These are phyloP conservation scores for Agelaius tricolor DNA, from an alignment of 2,113 vertebrate genomes.

Conservation along the genomic window DNA sequence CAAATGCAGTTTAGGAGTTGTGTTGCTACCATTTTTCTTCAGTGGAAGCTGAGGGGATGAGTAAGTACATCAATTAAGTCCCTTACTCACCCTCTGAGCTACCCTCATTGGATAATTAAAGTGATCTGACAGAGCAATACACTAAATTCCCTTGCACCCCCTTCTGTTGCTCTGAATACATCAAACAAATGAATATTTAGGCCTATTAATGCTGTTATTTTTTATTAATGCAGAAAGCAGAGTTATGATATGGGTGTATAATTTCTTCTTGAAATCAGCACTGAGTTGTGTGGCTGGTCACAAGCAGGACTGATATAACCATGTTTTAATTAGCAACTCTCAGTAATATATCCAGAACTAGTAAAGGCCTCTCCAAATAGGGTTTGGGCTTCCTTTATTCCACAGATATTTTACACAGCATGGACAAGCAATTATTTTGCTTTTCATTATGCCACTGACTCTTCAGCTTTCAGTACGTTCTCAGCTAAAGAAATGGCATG, in stretches of 20 bases:
- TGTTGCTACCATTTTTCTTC: slow-evolving; percentile 28
- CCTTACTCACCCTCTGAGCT: slow-evolving; percentile 36
- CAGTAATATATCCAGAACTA: background rate
- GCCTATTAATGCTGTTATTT: slow-evolving; percentile 36
- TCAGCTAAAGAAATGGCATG: background rate
- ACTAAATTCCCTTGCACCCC: slow-evolving; percentile 23
- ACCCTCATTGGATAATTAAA: slow-evolving; percentile 56
- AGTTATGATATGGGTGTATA: background rate
- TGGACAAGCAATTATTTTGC: background rate
- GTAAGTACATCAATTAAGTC: slow-evolving; percentile 45
- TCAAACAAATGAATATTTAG: slow-evolving; percentile 36
- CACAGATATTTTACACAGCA: background rate
- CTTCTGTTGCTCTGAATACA: slow-evolving; percentile 24
- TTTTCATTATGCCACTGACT: background rate
- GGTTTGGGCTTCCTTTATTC: background rate
- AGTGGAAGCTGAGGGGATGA: slow-evolving; percentile 8
- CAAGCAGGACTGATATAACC: background rate
- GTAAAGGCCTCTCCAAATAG: background rate
- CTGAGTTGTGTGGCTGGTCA: background rate
- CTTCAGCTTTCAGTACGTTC: background rate
- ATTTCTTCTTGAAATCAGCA: slow-evolving; percentile 9
- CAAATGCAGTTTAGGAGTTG: slow-evolving; percentile 3
- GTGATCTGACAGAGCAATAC: slow-evolving; percentile 12
- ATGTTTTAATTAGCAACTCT: background rate
- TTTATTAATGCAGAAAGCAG: slow-evolving; percentile 42